Base-by-base conservation (phyloP, 1,140 invertebrate species). In the Acromyrmex echinatior region DNA sequence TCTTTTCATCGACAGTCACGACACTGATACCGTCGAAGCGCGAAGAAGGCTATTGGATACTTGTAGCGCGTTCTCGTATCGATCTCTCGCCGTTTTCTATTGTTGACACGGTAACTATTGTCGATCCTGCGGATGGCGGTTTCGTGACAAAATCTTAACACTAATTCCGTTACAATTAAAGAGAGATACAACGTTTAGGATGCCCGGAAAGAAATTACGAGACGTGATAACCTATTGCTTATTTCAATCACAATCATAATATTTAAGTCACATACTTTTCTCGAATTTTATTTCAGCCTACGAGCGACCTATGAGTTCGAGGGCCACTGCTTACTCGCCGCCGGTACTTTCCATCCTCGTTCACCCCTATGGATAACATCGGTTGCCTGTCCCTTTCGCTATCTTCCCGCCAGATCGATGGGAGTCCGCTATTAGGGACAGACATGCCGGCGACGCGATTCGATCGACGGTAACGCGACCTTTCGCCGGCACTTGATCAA, bases 381-480 rank as follows among this genome's bases (percentile, higher is more conserved):
- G 56, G 68, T 39, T 62, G 70, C 80, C 80, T 84, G 58, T 84
- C 70, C 70, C 56, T 84, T 84, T 84, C 56, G 56, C 70, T 76
- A 84, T 84, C 70, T 84, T 84, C 45, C 80, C 31, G 14, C 25
- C 70, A 74, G 80, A 84, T 84, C 80, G 80, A 84, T 84, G 80
- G 14, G 70, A 84, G 70, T 62, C 70, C 18, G 80, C 25, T 84
- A 84, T 84, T 84, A 84, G 56, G 80, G 45, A 84, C 80, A 84
- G 80, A 84, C 80, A 74, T 25, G n/a, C 70, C 80, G 80, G 80
- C 80, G 80, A 84, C 80, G 25, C 80, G 56, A 74, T 84, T 84
- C 80, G 80, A 84, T 84, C 80, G 80, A 45, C 39, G 73, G 58
- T 39, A 74, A 74, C 53, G 35, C 80, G 68, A 73, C 68, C 80